Conservation (phyloP, 2,797 vertebrate genomes). For the Coendou prehensilis region DNA sequence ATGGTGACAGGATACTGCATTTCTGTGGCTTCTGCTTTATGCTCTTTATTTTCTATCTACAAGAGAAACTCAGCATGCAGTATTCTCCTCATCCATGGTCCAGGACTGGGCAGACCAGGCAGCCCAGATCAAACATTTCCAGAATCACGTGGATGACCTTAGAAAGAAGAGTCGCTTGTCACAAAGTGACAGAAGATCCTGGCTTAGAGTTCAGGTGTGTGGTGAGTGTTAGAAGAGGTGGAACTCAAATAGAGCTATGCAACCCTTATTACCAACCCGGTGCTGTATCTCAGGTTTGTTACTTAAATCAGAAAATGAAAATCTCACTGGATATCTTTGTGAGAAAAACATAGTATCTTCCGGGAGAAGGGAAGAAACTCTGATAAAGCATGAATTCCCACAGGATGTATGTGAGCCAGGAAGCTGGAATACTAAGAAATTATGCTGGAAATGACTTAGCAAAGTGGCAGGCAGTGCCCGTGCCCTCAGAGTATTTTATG, state of each 20-base stretch:
- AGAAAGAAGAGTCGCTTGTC: neutral
- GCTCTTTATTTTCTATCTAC: neutral
- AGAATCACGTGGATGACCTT: neutral
- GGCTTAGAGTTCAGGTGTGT: neutral
- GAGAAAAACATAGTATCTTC: neutral
- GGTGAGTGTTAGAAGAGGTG: neutral
- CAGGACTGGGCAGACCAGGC: neutral
- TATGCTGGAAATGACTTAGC: neutral
- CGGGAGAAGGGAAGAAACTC: neutral
- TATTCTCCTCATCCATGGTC: neutral
- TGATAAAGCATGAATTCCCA: neutral
- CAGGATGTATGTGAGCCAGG: neutral
- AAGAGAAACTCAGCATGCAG: neutral
- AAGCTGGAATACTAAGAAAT: neutral
- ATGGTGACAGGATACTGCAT: neutral
- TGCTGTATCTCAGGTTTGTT: neutral
- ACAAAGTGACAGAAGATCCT: neutral
- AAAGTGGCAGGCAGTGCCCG: neutral
- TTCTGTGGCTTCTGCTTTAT: neutral
- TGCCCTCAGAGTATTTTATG: neutral
- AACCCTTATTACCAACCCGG: neutral
- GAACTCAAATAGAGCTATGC: neutral
- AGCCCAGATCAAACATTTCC: neutral
- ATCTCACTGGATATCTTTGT: neutral
- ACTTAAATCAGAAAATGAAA: constrained; percentile 6